Percentiles rank a stretch among this genome's conserved stretches.
Conservation (phyloP, 2,888 invertebrate species). For the Calliphora vomitoria region DNA sequence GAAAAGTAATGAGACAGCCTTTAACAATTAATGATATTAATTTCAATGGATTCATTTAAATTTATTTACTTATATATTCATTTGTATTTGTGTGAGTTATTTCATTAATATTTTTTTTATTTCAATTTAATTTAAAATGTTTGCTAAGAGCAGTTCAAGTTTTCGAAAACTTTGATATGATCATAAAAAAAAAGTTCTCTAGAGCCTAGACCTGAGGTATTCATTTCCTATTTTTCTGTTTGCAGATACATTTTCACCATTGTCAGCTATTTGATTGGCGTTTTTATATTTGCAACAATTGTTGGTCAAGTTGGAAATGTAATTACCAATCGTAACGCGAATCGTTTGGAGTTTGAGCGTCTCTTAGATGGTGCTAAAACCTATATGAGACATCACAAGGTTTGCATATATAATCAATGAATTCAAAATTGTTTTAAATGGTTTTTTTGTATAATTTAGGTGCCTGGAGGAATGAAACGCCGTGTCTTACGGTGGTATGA, state of each 20-base stretch:
- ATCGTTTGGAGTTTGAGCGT: conserved; percentile 96
- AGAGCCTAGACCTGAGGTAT: not conserved
- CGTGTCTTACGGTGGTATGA: conserved; percentile 98
- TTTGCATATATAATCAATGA: conserved; percentile 78
- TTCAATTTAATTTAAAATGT: conserved; percentile 31
- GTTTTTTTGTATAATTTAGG: conserved; percentile 71
- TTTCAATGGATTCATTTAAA: conserved; percentile 68
- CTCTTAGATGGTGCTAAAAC: conserved; percentile 98
- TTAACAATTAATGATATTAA: conserved; percentile 81
- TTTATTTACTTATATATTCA: not conserved
- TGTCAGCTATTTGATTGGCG: conserved; percentile 97
- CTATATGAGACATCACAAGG: conserved; percentile 98
- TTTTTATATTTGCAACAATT: conserved; percentile 98
- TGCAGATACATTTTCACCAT: conserved; percentile 98
- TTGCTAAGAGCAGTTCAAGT: conserved; percentile 65
- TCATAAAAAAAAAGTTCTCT: not conserved
- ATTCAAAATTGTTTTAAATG: not conserved
- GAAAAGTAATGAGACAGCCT: conserved; percentile 84
- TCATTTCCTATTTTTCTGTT: conserved; percentile 74
- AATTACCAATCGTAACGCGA: conserved; percentile 98
- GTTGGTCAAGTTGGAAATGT: conserved; percentile 99
- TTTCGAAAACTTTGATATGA: conserved; percentile 83
- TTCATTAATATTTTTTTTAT: conserved; percentile 19
- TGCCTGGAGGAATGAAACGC: conserved; percentile 97
- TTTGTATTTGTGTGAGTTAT: not conserved